These are phyloP conservation scores for Agapornis canus DNA, from an alignment of 2,797 vertebrate species.

Conservation along the genomic window DNA sequence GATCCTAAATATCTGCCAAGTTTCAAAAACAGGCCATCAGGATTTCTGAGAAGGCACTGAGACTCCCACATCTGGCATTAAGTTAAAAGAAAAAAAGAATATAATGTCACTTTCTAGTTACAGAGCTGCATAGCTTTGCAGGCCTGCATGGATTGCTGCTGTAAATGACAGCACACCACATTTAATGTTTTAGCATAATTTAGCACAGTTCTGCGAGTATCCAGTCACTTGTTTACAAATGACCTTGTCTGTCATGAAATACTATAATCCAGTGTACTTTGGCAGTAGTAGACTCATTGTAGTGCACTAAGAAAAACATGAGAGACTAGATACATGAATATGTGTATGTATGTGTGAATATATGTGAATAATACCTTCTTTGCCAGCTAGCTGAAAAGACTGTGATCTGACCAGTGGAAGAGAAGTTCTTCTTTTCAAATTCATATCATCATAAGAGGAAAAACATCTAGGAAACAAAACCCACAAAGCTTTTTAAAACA, in stretches of 20 bases:
- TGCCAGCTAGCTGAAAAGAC: constrained; percentile 90
- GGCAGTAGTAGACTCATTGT: neutral
- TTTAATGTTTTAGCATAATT: neutral
- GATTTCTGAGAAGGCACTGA: neutral
- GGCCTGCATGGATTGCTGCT: neutral
- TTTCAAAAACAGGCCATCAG: neutral
- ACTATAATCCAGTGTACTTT: neutral
- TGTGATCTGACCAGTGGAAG: constrained; percentile 94
- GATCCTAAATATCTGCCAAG: neutral
- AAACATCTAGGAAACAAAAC: constrained; percentile 84
- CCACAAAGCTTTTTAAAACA: neutral
- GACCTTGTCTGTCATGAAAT: neutral
- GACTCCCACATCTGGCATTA: neutral
- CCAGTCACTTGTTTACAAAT: neutral
- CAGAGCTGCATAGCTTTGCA: neutral
- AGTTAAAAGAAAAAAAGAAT: neutral
- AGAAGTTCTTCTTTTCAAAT: constrained; percentile 91
- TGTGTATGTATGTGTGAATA: no score
- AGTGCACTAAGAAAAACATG: neutral
- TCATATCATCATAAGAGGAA: constrained; percentile 98
- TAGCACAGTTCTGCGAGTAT: neutral
- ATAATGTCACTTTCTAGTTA: neutral
- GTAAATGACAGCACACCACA: neutral
- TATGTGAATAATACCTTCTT: constrained; percentile 84
- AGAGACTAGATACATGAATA: neutral